Evolutionary conservation across 2,888 invertebrate species (phyloP).

Genomic region (Drosophila austrosaltans): DNA sequence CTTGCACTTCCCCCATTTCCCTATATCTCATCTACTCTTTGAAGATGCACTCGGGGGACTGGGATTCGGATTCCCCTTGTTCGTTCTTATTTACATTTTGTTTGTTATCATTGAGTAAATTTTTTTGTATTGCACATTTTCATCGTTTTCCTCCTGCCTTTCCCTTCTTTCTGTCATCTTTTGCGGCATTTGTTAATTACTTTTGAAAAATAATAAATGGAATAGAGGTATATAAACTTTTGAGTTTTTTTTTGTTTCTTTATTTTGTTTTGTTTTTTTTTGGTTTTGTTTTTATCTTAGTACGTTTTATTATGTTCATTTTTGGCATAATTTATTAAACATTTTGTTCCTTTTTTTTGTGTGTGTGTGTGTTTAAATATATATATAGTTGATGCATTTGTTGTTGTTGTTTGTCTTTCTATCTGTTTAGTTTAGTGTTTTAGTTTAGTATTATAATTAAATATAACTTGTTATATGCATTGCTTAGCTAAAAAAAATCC

Average conservation of each 20-base stretch:
- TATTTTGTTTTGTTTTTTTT: conserved; percentile 1
- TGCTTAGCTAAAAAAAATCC: conserved; percentile 75
- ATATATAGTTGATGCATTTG: conserved; percentile 63
- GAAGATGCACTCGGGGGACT: neutral
- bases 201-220: conserved; percentile 8
- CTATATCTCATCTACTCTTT: no score
- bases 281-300: conserved; percentile 37
- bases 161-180: neutral
- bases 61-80: neutral
- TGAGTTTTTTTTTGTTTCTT: no score
- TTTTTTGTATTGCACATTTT: neutral
- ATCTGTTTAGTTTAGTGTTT: conserved; percentile 26
- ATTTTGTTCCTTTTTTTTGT: conserved; percentile 48
- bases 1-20: neutral
- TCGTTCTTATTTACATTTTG: neutral
- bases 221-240: conserved; percentile 1
- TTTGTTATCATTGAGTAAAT: neutral
- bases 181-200: neutral
- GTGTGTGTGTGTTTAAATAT: conserved; percentile 70
- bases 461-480: conserved; percentile 70
- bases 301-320: conserved; percentile 71
- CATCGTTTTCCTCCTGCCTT: neutral
- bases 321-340: conserved; percentile 71
- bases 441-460: conserved; percentile 60
- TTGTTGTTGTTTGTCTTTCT: conserved; percentile 28